These are phyloP conservation scores for Maccullochella peelii DNA, from an alignment of 2,113 vertebrate species.

Conservation along the genomic window DNA sequence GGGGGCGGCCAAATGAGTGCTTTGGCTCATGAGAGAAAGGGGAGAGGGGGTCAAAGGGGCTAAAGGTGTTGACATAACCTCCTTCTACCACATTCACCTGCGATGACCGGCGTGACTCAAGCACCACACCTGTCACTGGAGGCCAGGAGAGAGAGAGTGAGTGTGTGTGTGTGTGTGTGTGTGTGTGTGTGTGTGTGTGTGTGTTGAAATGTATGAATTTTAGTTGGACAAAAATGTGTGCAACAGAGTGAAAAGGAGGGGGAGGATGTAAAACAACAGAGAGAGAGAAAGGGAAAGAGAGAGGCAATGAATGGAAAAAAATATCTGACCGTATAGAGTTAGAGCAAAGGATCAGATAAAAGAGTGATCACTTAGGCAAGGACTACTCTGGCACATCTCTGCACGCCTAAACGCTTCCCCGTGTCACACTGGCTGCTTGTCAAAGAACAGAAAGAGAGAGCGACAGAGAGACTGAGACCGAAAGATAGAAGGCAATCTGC, in stretches of 20 bases:
- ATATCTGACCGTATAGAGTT: conserved; percentile 42
- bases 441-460: conserved; percentile 58
- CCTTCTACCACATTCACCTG: conserved; percentile 57
- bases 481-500: conserved; percentile 44
- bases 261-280: neutral
- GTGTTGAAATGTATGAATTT: conserved; percentile 1
- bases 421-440: conserved; percentile 77
- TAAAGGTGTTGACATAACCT: conserved; percentile 69
- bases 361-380: conserved; percentile 73
- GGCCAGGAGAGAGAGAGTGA: too few species aligned
- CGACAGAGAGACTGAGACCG: conserved; percentile 44
- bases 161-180: neutral
- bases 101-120: conserved; percentile 49
- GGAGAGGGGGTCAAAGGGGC: conserved; percentile 41
- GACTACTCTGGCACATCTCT: conserved; percentile 65
- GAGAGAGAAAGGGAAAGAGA: neutral
- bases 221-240: conserved; percentile 10
- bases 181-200: neutral
- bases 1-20: conserved; percentile 66
- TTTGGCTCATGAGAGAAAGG: conserved; percentile 46
- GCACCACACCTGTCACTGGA: conserved; percentile 65
- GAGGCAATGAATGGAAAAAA: conserved; percentile 44
- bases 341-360: conserved; percentile 72
- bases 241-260: neutral
- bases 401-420: conserved; percentile 64